Evolutionary conservation across 1,140 invertebrate genomes (phyloP), one percentile per base, ranked within the genome.

Genomic region (Drosophila micromelanica): DNA sequence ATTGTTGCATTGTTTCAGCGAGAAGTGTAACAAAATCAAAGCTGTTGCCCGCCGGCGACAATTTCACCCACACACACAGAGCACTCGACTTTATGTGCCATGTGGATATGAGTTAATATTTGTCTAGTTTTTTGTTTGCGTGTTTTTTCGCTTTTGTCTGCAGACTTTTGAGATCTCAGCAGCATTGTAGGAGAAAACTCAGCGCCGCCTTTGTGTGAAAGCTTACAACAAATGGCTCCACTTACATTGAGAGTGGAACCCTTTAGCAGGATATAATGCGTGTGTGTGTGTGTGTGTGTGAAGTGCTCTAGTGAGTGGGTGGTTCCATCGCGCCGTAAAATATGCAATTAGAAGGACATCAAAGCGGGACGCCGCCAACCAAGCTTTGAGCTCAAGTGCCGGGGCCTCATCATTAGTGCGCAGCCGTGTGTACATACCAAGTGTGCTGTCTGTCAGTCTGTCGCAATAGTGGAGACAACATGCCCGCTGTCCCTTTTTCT

Each of bases 281-380:
- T 17, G 17, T 60, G 60, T 42, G 49, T 55, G 42, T 30, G 52
- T 49, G 23, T 48, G 30, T 43, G 37, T 54, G 23, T 65, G 20
- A 23, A 35, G 40, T 43, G 48, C 32, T 56, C 9, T 59, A 38
- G 35, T 60, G 49, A 45, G 48, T 48, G 49, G 62, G 48, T 55
- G 59, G 69, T 67, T 89, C 67, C 70, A 65, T 73, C 73, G 79
- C 85, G 73, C 84, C 87, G 79, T 89, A 89, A 89, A 89, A 89
- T 89, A 89, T 89, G 84, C 84, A 89, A 89, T 89, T 89, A 89
- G 84, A 89, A 84, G 82, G 69, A 90, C 85, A 89, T 89, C 84
- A 89, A 89, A 89, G 84, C 84, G 59, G 62, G 48, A 38, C 38
- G 51, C 71, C 65, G 60, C 45, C 56, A 51, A 48, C 57, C 1